Evolutionary conservation across 2,888 invertebrate species (phyloP), one percentile per base, ranked within the genome.

Genomic region (Scaptomyza polygonia): DNA sequence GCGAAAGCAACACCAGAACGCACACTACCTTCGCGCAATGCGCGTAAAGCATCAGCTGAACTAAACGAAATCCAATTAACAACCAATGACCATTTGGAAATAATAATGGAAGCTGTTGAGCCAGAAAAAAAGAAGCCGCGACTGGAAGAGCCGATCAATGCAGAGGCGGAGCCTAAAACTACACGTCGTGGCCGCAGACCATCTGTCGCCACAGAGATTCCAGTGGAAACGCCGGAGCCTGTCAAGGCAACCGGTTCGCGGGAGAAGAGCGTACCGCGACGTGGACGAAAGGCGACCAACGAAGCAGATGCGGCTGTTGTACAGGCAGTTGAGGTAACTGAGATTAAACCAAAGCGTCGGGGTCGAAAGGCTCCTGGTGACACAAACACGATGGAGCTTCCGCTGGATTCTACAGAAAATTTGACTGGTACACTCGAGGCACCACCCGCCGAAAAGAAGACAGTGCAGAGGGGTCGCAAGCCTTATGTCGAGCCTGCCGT

Each of bases 21-120:
- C 7, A 67, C 53, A 34, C 18, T 53, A 30, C 14, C 39, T 0
- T 9, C 11, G 0, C 71, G 78, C 6, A 59, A 30, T 9, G 43
- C 34, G 9, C 72, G 80, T 11, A 79, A 82, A 48, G 58, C 67
- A 12, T 72, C 77, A 12, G 57, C 66, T 0, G 74, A 80, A n/a
- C 36, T 36, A 21, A 42, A 47, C 12, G 52, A 65, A 2, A n/a
- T 6, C 9, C 32, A 54, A 7, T 16, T 30, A 9, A 9, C 45
- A 3, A 5, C 16, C 8, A 59, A 48, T 16, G 47, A 47, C 0
- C 29, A 44, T 18, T 49, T 58, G 44, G 32, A 21, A 5, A 11
- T 32, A 6, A 52, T 59, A 21, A 58, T 51, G 43, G 75, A 74
- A 47, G 16, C 30, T 4, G 43, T 12, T 1, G 69, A 69, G 11